Evolutionary conservation across 2,113 vertebrate genomes (phyloP).

Genomic region (Rhinolophus ferrumequinum): DNA sequence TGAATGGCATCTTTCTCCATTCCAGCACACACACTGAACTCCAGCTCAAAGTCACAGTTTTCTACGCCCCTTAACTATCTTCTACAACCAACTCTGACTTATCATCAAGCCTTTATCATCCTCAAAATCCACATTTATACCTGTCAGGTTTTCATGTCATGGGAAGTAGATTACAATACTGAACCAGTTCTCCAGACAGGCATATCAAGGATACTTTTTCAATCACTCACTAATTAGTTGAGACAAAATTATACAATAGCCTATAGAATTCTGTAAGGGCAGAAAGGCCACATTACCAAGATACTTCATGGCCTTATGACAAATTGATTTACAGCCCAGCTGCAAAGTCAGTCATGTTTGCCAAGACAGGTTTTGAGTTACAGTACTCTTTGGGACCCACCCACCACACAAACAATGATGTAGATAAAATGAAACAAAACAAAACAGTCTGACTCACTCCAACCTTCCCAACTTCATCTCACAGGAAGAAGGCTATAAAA

Average conservation of each 20-base stretch:
- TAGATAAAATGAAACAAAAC: conserved; percentile 67
- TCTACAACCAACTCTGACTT: conserved; percentile 43
- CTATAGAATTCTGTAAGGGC: background rate
- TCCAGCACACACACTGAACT: background rate
- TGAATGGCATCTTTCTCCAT: background rate
- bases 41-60: background rate
- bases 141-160: background rate
- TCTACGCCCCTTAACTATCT: background rate
- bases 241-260: background rate
- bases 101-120: background rate
- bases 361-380: conserved; percentile 31
- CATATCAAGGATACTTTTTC: background rate
- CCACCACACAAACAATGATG: conserved; percentile 51
- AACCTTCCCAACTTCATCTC: background rate
- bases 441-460: conserved; percentile 59
- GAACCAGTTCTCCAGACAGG: background rate
- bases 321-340: conserved; percentile 38
- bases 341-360: conserved; percentile 56
- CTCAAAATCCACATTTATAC: conserved; percentile 40
- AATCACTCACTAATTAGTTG: background rate
- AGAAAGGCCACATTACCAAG: background rate
- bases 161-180: background rate
- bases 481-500: background rate
- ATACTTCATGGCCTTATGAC: background rate
- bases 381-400: background rate